Conservation (phyloP, 2,888 invertebrate genomes). For the Heliconius charithonia region DNA sequence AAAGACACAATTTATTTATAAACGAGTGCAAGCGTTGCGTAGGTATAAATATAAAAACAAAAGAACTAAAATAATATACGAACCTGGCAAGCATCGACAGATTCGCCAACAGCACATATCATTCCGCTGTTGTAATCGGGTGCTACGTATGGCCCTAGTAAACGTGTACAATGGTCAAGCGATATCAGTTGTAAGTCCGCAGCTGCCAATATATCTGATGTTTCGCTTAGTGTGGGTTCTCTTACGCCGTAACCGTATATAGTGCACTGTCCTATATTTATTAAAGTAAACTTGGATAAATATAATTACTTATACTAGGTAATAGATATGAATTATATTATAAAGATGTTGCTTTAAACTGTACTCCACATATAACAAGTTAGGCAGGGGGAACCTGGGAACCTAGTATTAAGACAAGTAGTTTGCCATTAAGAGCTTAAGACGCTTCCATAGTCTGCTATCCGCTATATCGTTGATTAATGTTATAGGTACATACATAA, state of each 20-base stretch:
- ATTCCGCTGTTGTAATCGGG: constrained; percentile 67
- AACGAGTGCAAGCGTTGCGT: constrained; percentile 21
- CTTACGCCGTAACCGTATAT: constrained; percentile 73
- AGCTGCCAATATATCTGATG: constrained; percentile 60
- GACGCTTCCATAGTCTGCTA: too few relatives aligned
- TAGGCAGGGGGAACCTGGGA: too few relatives aligned
- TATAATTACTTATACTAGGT: too few relatives aligned
- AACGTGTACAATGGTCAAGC: constrained; percentile 64
- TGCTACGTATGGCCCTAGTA: constrained; percentile 64
- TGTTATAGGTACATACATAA: not conserved
- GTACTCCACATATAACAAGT: too few relatives aligned
- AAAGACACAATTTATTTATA: constrained; percentile 16
- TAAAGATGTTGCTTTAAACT: too few relatives aligned
- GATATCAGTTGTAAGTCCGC: constrained; percentile 67
- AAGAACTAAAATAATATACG: constrained; percentile 13
- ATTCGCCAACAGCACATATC: constrained; percentile 74
- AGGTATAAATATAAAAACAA: constrained; percentile 24
- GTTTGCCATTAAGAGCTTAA: too few relatives aligned
- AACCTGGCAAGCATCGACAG: constrained; percentile 76
- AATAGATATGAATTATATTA: too few relatives aligned
- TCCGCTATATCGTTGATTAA: not conserved
- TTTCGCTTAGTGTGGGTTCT: constrained; percentile 51
- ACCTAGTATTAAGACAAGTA: too few relatives aligned
- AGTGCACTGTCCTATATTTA: constrained; percentile 66
- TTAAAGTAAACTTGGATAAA: constrained; percentile 37